Evolutionary conservation across 1,140 invertebrate genomes (phyloP).

Genomic region (Pseudomyrmex cubaensis): DNA sequence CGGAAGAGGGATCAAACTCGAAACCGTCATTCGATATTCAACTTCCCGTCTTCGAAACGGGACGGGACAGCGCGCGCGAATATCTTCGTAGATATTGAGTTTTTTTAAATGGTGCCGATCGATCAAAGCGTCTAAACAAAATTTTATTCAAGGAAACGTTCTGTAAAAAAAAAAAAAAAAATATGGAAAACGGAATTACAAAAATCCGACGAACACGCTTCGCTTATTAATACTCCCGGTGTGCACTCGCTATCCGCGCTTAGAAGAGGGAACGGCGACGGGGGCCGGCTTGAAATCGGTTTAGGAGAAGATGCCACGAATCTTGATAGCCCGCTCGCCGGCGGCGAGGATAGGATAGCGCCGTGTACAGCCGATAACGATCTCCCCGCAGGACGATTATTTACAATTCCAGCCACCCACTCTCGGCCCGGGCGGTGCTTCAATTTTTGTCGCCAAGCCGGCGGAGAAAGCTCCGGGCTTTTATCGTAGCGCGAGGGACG

Average conservation of each 20-base stretch:
- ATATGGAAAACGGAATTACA: neutral
- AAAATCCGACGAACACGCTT: neutral
- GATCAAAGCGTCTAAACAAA: neutral
- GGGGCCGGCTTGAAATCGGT: slow-evolving; percentile 32
- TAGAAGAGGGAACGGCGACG: neutral
- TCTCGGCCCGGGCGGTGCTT: slow-evolving; percentile 70
- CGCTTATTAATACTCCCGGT: slow-evolving; percentile 12
- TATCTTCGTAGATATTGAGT: no score
- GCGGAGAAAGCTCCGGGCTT: slow-evolving; percentile 42
- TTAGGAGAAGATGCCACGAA: slow-evolving; percentile 23
- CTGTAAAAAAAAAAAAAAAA: no score
- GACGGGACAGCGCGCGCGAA: no score
- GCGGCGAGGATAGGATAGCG: slow-evolving; percentile 43
- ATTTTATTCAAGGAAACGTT: neutral
- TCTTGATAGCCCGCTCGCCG: slow-evolving; percentile 37
- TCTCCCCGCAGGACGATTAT: slow-evolving; percentile 77
- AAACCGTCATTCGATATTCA: no score
- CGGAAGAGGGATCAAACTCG: no score
- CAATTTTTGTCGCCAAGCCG: slow-evolving; percentile 75
- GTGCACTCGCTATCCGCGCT: neutral
- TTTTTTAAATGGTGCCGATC: neutral
- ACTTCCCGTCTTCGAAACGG: no score
- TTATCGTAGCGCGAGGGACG: slow-evolving; percentile 62
- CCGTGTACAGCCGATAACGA: slow-evolving; percentile 71
- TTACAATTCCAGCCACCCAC: slow-evolving; percentile 79